Evolutionary conservation across 2,113 vertebrate species (phyloP).

Genomic region (Syngnathus scovelli): DNA sequence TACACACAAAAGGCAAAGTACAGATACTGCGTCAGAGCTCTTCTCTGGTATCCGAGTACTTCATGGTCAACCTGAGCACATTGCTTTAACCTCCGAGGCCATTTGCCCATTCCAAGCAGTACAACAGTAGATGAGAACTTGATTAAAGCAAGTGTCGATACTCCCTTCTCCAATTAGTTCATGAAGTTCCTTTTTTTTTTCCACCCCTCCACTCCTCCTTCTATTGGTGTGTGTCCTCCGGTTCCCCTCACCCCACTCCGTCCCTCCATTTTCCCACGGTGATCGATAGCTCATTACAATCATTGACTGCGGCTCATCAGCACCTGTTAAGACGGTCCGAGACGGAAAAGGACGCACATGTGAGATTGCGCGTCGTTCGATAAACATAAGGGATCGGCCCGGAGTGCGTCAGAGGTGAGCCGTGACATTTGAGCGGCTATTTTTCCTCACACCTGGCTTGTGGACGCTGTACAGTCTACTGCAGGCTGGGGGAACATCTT

Average conservation of each 20-base stretch:
- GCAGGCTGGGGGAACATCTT: slow-evolving; percentile 61
- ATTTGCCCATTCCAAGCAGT: slow-evolving; percentile 26
- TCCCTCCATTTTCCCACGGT: slow-evolving; percentile 72
- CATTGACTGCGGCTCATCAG: slow-evolving; percentile 73
- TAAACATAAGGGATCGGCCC: slow-evolving; percentile 27
- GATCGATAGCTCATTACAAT: slow-evolving; percentile 75
- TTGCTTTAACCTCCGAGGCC: slow-evolving; percentile 6
- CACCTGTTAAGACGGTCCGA: slow-evolving; percentile 66
- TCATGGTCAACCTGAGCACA: slow-evolving; percentile 52
- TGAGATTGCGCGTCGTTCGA: slow-evolving; percentile 28
- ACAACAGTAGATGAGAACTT: slow-evolving; percentile 49
- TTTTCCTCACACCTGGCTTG: slow-evolving; percentile 45
- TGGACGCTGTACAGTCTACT: slow-evolving; percentile 43
- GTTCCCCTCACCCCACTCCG: slow-evolving; percentile 60
- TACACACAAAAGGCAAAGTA: slow-evolving; percentile 50
- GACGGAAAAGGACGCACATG: slow-evolving; percentile 48
- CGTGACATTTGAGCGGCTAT: slow-evolving; percentile 38
- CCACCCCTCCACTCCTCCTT: slow-evolving; percentile 20
- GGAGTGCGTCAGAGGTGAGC: slow-evolving; percentile 28
- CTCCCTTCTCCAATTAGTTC: slow-evolving; percentile 55
- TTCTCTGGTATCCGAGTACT: slow-evolving; percentile 58
- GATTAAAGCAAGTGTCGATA: slow-evolving; percentile 62
- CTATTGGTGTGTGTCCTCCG: slow-evolving; percentile 54
- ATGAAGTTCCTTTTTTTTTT: slow-evolving; percentile 36
- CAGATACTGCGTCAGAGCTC: slow-evolving; percentile 64